Base-by-base conservation (phyloP, 2,797 vertebrate genomes). In the Cuniculus paca region DNA sequence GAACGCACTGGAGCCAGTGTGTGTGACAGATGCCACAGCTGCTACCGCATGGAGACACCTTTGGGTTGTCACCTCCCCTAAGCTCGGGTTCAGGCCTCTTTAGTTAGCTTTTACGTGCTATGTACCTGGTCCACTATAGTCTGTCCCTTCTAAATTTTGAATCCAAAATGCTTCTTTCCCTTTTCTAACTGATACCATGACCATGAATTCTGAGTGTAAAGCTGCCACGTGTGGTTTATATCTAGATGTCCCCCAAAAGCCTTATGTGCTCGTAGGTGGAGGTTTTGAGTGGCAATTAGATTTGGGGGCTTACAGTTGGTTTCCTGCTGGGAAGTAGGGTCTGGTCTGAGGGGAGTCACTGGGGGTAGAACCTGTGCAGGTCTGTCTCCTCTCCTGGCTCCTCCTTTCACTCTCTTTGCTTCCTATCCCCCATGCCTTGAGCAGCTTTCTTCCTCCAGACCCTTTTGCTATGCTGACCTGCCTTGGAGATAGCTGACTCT, bases 201-300 rank as follows among this genome's bases (percentile, higher is more conserved):
- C 20, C 54, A 84, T 89, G 36, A 89, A 90, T 79, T 72, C 65
- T 77, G 61, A 92, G 36, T 80, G 65, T 20, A 92, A 48, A 45
- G 72, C 26, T 45, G 11, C 24, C 16, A 13, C 28, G 72, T 28
- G 10, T 16, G 39, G 42, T 45, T 75, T 28, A 48, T 31, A 16
- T 45, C 72, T 48, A 8, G 22, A 75, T 24, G 72, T 45, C 42
- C 68, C 12, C 24, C 6, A 16, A 28, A 24, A 48, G 42, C 26
- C 42, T 75, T 7, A 4, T 42, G 26, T 7, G 42, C 42, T 45
- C 72, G 13, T 8, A 6, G 11, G 26, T 31, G 72, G 39, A 45
- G 24, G 26, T 74, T 45, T 48, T 28, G 72, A 31, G 42, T 28
- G 14, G 72, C 24, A 42, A 31, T 8, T 14, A 6, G 13, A 28